Conservation (phyloP, 1,140 invertebrate species). For the Lasaia peninsularis region DNA sequence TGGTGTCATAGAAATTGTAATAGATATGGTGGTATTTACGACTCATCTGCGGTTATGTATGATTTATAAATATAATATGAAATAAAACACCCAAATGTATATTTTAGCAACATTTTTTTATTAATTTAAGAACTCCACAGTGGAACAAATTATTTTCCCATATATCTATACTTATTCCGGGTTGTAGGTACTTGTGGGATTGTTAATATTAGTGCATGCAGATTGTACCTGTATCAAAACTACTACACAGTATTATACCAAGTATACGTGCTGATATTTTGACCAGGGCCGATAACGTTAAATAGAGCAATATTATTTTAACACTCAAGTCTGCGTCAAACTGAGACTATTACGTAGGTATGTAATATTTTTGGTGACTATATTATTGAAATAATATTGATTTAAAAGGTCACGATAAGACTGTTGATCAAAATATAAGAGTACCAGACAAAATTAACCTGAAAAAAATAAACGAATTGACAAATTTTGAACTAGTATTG, state of each 20-base stretch:
- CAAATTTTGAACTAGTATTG: too few relatives aligned
- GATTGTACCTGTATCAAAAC: conserved; percentile 10
- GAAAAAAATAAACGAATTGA: too few relatives aligned
- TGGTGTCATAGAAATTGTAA: too few relatives aligned
- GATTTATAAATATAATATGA: conserved; percentile 15
- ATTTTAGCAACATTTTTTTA: conserved; percentile 78
- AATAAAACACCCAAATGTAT: conserved; percentile 57
- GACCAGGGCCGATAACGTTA: background rate
- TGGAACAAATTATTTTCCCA: conserved; percentile 67
- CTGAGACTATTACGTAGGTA: too few relatives aligned
- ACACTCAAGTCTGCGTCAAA: too few relatives aligned
- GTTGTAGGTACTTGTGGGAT: conserved; percentile 57
- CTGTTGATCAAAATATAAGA: too few relatives aligned
- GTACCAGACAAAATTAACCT: too few relatives aligned
- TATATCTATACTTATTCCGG: conserved; percentile 68
- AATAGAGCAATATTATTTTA: background rate
- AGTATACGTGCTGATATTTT: conserved; percentile 8
- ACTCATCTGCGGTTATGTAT: too few relatives aligned
- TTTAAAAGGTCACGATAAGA: too few relatives aligned
- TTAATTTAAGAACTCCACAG: conserved; percentile 77
- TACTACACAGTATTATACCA: background rate
- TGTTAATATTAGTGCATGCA: conserved; percentile 43
- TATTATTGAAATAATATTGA: too few relatives aligned
- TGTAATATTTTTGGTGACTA: too few relatives aligned
- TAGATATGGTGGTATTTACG: too few relatives aligned